Evolutionary conservation across 2,113 vertebrate species (phyloP).

Genomic region (Sinocyclocheilus rhinocerous): DNA sequence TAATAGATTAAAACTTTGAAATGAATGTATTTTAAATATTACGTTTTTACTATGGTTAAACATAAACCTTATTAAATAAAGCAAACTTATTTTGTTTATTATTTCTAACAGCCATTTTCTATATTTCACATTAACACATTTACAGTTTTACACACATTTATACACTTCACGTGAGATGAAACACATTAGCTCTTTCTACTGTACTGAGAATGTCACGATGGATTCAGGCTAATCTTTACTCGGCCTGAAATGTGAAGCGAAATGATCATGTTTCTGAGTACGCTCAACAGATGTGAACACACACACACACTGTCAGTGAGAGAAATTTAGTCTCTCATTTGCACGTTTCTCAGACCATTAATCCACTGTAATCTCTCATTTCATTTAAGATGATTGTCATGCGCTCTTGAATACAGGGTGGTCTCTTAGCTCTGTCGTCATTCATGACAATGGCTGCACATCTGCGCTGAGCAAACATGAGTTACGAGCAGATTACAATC

Average conservation of each 20-base stretch:
- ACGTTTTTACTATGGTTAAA: too few relatives aligned
- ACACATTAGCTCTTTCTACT: background rate
- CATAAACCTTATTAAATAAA: too few relatives aligned
- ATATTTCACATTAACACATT: background rate
- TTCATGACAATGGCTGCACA: slow-evolving; percentile 51
- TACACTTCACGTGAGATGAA: background rate
- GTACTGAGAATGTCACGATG: too few relatives aligned
- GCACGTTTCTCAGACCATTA: slow-evolving; percentile 35
- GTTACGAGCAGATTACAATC: slow-evolving; percentile 47
- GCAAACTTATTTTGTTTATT: background rate
- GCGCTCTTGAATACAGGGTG: slow-evolving; percentile 30
- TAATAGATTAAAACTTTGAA: too few relatives aligned
- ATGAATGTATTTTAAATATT: too few relatives aligned
- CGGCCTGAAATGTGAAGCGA: slow-evolving; percentile 11
- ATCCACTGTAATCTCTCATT: slow-evolving; percentile 46
- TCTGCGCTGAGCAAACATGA: slow-evolving; percentile 47
- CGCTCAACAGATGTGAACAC: background rate
- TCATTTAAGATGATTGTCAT: slow-evolving; percentile 29
- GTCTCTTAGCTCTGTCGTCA: slow-evolving; percentile 11
- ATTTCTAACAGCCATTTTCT: background rate
- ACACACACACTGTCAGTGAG: background rate
- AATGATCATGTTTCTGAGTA: slow-evolving; percentile 4
- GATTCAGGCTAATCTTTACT: background rate
- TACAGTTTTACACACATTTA: background rate
- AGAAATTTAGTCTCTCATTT: background rate